These are phyloP conservation scores for Aviceda subcristata DNA, from an alignment of 2,113 vertebrate species.

Conservation along the genomic window DNA sequence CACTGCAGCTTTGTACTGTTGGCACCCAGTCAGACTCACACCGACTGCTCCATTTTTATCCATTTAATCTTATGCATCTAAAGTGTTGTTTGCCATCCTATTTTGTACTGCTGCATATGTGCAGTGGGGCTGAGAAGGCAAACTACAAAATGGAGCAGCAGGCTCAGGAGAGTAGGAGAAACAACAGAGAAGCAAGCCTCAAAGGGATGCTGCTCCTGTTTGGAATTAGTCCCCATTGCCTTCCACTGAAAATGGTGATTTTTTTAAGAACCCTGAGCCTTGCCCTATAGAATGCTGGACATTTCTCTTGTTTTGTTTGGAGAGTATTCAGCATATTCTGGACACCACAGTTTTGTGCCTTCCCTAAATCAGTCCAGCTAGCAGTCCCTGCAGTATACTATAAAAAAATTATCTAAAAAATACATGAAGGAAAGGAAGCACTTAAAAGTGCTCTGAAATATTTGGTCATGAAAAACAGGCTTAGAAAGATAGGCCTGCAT, in stretches of 20 bases:
- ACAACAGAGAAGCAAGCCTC: background rate
- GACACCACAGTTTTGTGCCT: background rate
- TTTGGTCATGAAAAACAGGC: background rate
- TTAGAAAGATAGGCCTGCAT: background rate
- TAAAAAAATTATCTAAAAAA: background rate
- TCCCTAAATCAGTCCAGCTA: background rate
- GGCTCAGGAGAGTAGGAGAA: background rate
- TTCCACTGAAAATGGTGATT: background rate
- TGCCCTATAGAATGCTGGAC: background rate
- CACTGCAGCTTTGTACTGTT: background rate
- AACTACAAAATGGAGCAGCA: background rate
- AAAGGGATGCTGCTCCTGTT: background rate
- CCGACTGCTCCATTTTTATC: fast-evolving
- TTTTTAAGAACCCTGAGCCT: background rate
- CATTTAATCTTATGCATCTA: background rate
- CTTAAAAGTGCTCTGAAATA: background rate
- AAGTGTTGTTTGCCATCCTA: background rate
- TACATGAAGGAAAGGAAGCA: conserved; percentile 1
- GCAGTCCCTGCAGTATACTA: background rate
- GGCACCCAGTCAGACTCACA: background rate
- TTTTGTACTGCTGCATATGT: background rate
- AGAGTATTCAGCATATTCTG: background rate
- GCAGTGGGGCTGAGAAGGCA: background rate
- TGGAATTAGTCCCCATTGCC: background rate
- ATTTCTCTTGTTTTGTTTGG: background rate